Evolutionary conservation across 2,113 vertebrate genomes (phyloP).

Genomic region (Neomonachus schauinslandi): DNA sequence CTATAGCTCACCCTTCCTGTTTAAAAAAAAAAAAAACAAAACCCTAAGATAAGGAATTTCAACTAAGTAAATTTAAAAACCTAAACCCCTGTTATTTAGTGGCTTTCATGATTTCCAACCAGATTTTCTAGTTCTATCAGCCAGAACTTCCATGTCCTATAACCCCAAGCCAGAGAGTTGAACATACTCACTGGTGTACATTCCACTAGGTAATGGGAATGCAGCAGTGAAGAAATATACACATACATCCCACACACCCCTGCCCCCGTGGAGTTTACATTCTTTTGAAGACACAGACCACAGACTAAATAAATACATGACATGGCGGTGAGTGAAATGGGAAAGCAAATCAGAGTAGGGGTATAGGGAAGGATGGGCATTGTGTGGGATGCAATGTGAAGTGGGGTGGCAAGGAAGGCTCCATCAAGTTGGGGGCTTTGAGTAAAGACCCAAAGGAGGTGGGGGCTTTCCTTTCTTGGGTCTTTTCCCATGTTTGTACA

Average conservation of each 20-base stretch:
- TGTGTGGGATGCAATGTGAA: background rate
- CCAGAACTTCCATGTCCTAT: background rate
- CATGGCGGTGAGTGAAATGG: background rate
- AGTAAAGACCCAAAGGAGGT: background rate
- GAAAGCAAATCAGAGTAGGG: background rate
- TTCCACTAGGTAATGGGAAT: background rate
- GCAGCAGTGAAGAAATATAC: background rate
- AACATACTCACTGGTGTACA: background rate
- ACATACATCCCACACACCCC: background rate
- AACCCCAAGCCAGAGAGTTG: background rate
- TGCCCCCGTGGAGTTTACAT: background rate
- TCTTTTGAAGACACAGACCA: background rate
- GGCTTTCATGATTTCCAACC: background rate
- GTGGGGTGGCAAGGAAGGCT: background rate
- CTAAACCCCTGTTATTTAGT: background rate
- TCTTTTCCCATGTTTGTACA: background rate
- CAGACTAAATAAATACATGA: background rate
- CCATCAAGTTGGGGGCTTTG: too few species aligned
- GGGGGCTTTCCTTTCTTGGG: background rate
- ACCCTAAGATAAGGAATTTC: background rate
- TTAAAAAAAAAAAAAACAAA: background rate
- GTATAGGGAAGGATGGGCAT: fast-evolving
- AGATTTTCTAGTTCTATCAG: background rate
- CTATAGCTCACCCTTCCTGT: background rate
- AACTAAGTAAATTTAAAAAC: background rate